Evolutionary conservation across 2,797 vertebrate genomes (phyloP), one percentile per base, ranked within the genome.

Genomic region (Chanos chanos): DNA sequence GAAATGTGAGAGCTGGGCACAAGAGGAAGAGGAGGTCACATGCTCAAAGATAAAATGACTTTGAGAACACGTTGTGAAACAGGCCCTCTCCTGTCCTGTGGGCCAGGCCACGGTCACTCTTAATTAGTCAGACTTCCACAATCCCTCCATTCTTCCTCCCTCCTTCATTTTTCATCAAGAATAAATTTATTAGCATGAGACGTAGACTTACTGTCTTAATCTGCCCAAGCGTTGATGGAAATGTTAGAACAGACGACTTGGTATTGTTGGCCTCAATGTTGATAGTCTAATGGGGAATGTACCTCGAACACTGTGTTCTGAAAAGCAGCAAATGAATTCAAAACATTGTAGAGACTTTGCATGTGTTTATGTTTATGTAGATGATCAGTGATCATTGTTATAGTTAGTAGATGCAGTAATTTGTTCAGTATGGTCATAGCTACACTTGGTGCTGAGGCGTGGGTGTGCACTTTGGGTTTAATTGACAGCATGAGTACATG

Each of bases 131-230:
- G 49, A 81, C 76, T 15, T 24, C 43, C 71, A 80, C 76, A 77
- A 67, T 77, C 74, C 67, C 40, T 74, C 71, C 71, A 81, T 72
- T 87, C 81, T 84, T 54, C 60, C 41, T 61, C 27, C 71, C 41
- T 52, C 31, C 58, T 77, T 69, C 66, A 41, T 68, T 84, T 91
- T 86, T 88, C 87, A 85, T 82, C 86, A 78, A 77, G 78, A 85
- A 81, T 78, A 80, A 84, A 90, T 89, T 83, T 84, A 68, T 72
- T 73, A 74, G 22, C 4, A 41, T 59, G 18, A 16, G 49, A 8
- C 25, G 61, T 40, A 13, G 1, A 48, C 50, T 12, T 61, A 53
- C 67, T 49, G 9, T 2, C 2, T 61, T 53, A 43, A 27, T 68
- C 22, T 33, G 33, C 16, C 6, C 39, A 71, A 28, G 2, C 53